A percentile compares a stretch with the other conserved stretches of the same genome.
phyloP scores from a whole-genome alignment of 2,888 invertebrate species.

The Macrostomum cliftonense region DNA sequence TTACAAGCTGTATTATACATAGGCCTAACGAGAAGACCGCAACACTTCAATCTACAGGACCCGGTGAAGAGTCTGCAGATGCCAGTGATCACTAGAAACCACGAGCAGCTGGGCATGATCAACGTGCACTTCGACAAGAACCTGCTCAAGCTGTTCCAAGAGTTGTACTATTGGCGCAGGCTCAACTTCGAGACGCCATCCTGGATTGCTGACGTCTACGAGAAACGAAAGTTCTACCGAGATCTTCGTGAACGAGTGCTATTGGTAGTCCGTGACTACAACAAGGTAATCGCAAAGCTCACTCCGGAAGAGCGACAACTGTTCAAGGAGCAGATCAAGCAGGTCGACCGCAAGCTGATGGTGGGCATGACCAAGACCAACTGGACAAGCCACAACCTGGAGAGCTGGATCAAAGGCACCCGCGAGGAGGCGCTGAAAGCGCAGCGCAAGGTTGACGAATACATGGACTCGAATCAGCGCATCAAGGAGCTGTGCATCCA shows the following conservation, averaged over 20 bases:
- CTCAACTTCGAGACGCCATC: conserved; percentile 52
- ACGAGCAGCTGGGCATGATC: conserved; percentile 47
- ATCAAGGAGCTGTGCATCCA: conserved; percentile 30
- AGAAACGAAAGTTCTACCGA: conserved; percentile 30
- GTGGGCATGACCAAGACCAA: conserved; percentile 38
- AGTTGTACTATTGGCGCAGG: conserved; percentile 55
- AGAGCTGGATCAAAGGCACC: no score
- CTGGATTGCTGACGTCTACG: conserved; percentile 48
- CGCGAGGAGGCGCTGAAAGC: no score
- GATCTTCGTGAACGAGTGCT: conserved; percentile 33
- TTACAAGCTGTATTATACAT: no score
- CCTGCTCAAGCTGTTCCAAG: conserved; percentile 51
- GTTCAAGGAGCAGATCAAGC: conserved; percentile 54
- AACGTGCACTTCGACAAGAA: conserved; percentile 38
- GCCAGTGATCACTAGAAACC: conserved; percentile 54
- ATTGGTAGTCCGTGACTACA: conserved; percentile 36
- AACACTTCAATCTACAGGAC: conserved; percentile 20
- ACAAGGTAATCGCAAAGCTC: conserved; percentile 51
- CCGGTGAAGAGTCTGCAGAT: conserved; percentile 43
- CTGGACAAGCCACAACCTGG: conserved; percentile 18
- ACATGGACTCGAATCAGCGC: conserved; percentile 54
- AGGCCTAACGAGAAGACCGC: no score
- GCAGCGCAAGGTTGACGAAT: conserved; percentile 57
- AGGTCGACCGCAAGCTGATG: conserved; percentile 39
- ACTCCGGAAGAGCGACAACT: conserved; percentile 56